phyloP scores from a whole-genome alignment of 1,140 invertebrate genomes.

The Lordiphosa clarofinis region DNA sequence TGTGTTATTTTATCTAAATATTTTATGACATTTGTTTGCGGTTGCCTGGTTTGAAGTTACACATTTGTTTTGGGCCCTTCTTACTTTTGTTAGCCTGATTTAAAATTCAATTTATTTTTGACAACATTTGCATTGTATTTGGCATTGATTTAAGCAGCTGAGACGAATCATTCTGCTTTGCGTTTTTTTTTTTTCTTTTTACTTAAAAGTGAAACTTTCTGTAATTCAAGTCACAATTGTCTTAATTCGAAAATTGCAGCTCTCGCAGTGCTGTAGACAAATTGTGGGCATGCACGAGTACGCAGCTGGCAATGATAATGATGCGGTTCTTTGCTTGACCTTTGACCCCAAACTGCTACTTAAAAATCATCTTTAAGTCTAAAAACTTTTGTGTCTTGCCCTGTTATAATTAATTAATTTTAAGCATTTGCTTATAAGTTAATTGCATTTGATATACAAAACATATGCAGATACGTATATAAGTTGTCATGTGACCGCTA shows the following conservation, averaged over 20 bases:
- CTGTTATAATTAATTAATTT: constrained; percentile 35
- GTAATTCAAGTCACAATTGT: constrained; percentile 68
- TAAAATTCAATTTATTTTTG: constrained; percentile 74
- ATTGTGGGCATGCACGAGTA: constrained; percentile 63
- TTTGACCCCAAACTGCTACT: constrained; percentile 39
- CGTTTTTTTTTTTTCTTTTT: no score
- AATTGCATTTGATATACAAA: constrained; percentile 45
- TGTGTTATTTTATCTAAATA: constrained; percentile 52
- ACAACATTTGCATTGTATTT: constrained; percentile 63
- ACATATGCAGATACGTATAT: background rate
- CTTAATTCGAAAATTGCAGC: constrained; percentile 75
- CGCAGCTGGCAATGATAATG: constrained; percentile 55
- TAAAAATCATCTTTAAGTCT: constrained; percentile 23
- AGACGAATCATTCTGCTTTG: no score
- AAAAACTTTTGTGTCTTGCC: background rate
- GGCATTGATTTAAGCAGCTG: constrained; percentile 58
- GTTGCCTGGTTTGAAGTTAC: constrained; percentile 14
- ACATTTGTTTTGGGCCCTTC: constrained; percentile 4
- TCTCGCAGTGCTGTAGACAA: constrained; percentile 51
- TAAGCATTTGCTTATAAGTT: constrained; percentile 48
- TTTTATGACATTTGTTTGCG: constrained; percentile 52
- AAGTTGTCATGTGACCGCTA: constrained; percentile 53
- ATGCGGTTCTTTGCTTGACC: constrained; percentile 32
- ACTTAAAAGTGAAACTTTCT: background rate
- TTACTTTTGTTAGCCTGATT: constrained; percentile 29